Conservation (phyloP, 1,140 invertebrate species). For the Brachionus sp. region DNA sequence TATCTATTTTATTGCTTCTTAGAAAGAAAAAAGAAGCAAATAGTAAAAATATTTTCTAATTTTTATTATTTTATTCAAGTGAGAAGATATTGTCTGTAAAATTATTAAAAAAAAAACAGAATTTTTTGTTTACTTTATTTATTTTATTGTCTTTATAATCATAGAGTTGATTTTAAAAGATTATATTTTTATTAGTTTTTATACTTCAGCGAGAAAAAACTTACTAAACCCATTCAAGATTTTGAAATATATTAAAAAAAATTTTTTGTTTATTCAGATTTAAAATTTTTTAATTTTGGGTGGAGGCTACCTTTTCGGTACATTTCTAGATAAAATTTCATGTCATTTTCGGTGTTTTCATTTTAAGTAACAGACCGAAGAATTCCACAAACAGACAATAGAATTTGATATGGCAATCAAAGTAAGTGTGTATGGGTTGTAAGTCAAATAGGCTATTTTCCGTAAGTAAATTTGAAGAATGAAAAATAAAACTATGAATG, state of each 20-base stretch:
- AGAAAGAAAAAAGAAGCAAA: too few relatives aligned
- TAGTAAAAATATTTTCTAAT: background rate
- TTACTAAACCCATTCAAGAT: too few relatives aligned
- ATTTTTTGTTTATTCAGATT: too few relatives aligned
- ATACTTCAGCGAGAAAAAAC: background rate
- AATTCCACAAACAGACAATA: conserved; percentile 19
- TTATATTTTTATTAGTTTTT: background rate
- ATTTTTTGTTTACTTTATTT: background rate
- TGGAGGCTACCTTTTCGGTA: background rate
- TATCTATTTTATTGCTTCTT: background rate
- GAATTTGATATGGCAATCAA: conserved; percentile 30
- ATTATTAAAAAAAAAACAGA: background rate
- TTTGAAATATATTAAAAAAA: too few relatives aligned
- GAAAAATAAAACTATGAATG: background rate
- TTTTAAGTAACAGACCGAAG: background rate
- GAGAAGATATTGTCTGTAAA: background rate
- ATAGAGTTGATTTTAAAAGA: background rate
- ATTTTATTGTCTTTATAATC: background rate
- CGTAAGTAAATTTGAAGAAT: conserved; percentile 6
- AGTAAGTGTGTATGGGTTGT: background rate
- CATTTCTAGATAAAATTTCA: background rate
- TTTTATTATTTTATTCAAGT: background rate
- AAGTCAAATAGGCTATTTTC: conserved; percentile 23
- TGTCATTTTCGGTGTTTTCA: background rate
- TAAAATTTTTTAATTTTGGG: background rate